Evolutionary conservation across 1,140 invertebrate genomes (phyloP), one percentile per base, ranked within the genome.

Genomic region (Zophobas atratus): DNA sequence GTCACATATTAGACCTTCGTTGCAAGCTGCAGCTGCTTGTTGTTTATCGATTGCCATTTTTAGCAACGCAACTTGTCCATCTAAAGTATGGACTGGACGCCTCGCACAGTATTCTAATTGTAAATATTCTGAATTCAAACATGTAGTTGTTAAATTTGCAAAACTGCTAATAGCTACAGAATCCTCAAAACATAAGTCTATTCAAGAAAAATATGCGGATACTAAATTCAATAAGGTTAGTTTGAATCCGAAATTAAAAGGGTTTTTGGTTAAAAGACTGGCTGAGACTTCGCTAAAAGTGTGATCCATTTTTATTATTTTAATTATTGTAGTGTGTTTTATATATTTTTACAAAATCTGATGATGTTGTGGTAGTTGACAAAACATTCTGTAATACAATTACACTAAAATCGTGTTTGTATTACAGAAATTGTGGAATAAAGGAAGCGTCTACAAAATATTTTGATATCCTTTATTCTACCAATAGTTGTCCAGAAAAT

Each of bases 1-100:
- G 88, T 91, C 92, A 36, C 93, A 96, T 84, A 91, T 94, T 83
- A 88, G 89, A 70, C 97, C 98, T 1, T 99, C 97, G 6, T 80
- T 92, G n/a, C 86, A 94, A 51, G 94, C 95, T 60, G 94, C 94
- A 72, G 92, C 92, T 53, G 90, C 93, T 41, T 87, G 95, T 55
- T 95, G 92, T 86, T 87, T 96, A 38, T 89, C 94, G 41, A 84
- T 87, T 32, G 85, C 83, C 63, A 86, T 87, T 76, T 84, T 87
- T 6, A 85, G 85, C 63, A 84, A 86, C 39, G 78, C 83, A 1
- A 83, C 82, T 55, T 84, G 84, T 33, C 84, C 87, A 39, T 43
- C 57, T 1, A 41, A 80, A 36, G 86, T 88, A 48, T 90, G 89
- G 89, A 89, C 86, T 2, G 82, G 80, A 48, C 88, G 87, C 33